Evolutionary conservation across 1,140 invertebrate genomes (phyloP).

Genomic region (Lucilia cuprina): DNA sequence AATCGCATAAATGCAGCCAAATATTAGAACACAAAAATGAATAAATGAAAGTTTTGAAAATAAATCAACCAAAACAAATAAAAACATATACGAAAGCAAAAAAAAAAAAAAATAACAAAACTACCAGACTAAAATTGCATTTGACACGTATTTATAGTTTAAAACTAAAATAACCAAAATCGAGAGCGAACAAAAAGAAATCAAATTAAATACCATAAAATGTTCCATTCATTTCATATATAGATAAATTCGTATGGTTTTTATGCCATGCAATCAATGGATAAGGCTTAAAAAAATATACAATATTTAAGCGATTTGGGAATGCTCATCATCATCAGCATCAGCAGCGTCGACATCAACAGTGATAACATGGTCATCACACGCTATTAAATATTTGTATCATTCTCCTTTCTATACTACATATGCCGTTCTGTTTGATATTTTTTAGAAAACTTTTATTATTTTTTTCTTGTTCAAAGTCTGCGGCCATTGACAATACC

Average conservation of each 20-base stretch:
- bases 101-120: background rate
- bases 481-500: slow-evolving; percentile 46
- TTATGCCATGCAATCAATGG: background rate
- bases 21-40: background rate
- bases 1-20: background rate
- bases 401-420: background rate
- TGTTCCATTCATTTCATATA: background rate
- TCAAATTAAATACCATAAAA: background rate
- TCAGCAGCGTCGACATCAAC: too few species aligned
- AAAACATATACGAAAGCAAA: too few species aligned
- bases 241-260: background rate
- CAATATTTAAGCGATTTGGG: background rate
- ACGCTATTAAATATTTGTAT: background rate
- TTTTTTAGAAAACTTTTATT: background rate
- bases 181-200: background rate
- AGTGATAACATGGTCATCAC: background rate
- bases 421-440: background rate
- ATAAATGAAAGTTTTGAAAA: background rate
- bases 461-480: slow-evolving; percentile 61
- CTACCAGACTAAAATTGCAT: background rate
- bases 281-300: background rate
- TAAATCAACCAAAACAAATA: background rate
- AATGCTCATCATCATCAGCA: background rate
- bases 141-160: background rate
- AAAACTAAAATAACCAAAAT: background rate